phyloP scores from a whole-genome alignment of 1,140 invertebrate species.

The Melipona quadrifasciata region DNA sequence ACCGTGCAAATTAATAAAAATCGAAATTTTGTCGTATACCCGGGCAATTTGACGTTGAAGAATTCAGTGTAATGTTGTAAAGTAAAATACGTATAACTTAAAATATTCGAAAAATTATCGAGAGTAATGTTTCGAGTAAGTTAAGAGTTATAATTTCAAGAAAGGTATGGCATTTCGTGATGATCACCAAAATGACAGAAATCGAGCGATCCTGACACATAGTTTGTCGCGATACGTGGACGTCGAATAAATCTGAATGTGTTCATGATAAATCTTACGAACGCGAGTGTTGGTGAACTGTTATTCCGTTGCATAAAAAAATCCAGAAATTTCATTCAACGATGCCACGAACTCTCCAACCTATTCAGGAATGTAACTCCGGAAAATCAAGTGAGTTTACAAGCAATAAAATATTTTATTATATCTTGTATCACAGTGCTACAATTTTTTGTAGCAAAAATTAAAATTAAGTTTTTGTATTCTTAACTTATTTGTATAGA shows the following conservation, averaged over 20 bases:
- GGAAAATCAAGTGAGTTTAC: conserved; percentile 70
- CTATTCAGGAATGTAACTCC: conserved; percentile 75
- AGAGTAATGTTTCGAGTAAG: neutral
- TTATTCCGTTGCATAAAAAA: conserved; percentile 3
- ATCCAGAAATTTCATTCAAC: neutral
- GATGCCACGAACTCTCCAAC: conserved; percentile 69
- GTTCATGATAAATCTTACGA: conserved; percentile 1
- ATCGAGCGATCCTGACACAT: neutral
- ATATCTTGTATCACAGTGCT: neutral
- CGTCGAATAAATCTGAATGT: neutral
- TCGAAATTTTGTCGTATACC: neutral
- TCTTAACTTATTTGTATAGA: too few relatives aligned
- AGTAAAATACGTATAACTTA: neutral
- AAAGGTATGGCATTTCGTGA: conserved; percentile 4
- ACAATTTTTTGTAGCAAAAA: neutral
- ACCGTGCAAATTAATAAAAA: neutral
- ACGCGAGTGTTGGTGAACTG: conserved; percentile 8
- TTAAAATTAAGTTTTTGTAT: neutral
- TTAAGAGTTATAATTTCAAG: neutral
- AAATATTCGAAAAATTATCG: neutral
- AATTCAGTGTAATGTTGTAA: neutral
- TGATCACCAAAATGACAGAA: neutral
- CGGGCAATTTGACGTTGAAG: neutral
- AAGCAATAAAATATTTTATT: neutral
- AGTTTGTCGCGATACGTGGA: neutral